phyloP scores from a whole-genome alignment of 2,113 vertebrate genomes.

The human (Homo sapiens) region DNA sequence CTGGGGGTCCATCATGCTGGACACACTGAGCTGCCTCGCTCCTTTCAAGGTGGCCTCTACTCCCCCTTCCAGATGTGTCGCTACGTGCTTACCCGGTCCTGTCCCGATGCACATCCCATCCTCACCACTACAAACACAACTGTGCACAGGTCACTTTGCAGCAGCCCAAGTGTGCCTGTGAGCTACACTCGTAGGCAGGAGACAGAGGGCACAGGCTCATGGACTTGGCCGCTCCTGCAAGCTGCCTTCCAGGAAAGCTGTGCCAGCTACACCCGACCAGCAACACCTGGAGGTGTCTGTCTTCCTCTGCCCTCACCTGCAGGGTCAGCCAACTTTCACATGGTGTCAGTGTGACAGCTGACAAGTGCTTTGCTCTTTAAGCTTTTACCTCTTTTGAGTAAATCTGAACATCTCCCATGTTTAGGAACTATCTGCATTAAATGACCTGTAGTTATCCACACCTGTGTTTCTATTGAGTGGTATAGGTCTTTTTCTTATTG shows the following conservation, averaged over 20 bases:
- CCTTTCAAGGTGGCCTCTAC: neutral
- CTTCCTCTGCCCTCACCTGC: neutral
- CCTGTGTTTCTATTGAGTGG: neutral
- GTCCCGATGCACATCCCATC: neutral
- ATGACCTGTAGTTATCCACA: neutral
- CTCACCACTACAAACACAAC: too few species aligned
- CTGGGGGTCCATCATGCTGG: neutral
- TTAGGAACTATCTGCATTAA: neutral
- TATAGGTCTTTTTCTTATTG: neutral
- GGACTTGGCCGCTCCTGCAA: too few species aligned
- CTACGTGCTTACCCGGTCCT: neutral
- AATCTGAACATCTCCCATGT: neutral
- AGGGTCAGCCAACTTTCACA: neutral
- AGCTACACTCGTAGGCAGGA: neutral
- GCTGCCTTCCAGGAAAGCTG: fast-evolving
- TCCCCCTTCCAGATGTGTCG: neutral
- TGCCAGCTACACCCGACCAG: neutral
- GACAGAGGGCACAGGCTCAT: neutral
- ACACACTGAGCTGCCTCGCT: neutral
- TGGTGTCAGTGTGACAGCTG: neutral
- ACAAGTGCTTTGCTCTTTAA: neutral
- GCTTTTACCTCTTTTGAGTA: neutral
- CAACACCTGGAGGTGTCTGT: fast-evolving
- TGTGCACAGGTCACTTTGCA: neutral
- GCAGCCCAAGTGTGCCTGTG: neutral